Evolutionary conservation across 2,113 vertebrate genomes (phyloP).

Genomic region (Arenaria interpres): DNA sequence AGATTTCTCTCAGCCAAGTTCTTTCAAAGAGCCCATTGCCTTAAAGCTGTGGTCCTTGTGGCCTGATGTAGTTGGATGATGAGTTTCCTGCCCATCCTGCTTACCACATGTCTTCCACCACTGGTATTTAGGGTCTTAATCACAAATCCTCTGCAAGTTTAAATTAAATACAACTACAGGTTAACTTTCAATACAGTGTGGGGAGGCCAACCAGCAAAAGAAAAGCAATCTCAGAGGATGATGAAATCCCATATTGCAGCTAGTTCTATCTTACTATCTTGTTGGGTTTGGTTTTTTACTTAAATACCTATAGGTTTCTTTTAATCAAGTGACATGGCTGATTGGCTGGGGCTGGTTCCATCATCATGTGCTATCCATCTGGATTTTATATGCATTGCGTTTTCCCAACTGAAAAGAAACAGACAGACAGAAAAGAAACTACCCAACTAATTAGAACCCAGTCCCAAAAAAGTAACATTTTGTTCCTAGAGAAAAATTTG

Average conservation of each 20-base stretch:
- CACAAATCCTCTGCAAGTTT: neutral
- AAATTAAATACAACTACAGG: neutral
- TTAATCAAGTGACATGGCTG: neutral
- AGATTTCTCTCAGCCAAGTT: neutral
- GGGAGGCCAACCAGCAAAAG: neutral
- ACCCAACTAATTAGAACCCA: neutral
- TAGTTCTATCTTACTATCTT: neutral
- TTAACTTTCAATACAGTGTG: neutral
- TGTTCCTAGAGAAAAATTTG: conserved; percentile 41
- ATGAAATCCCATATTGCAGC: neutral
- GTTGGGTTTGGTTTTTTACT: neutral
- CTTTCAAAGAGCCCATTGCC: neutral
- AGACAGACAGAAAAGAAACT: neutral
- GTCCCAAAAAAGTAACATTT: conserved; percentile 43
- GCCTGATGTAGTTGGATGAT: neutral
- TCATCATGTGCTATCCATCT: conserved; percentile 35
- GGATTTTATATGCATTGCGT: neutral
- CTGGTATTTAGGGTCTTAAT: neutral
- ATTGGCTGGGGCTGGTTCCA: neutral
- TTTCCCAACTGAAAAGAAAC: conserved; percentile 34
- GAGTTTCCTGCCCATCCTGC: neutral
- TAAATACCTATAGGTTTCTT: neutral
- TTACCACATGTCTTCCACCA: neutral
- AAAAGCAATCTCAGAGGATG: neutral
- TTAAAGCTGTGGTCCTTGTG: neutral